Evolutionary conservation across 2,888 invertebrate species (phyloP).

Genomic region (Phorcus lineatus): DNA sequence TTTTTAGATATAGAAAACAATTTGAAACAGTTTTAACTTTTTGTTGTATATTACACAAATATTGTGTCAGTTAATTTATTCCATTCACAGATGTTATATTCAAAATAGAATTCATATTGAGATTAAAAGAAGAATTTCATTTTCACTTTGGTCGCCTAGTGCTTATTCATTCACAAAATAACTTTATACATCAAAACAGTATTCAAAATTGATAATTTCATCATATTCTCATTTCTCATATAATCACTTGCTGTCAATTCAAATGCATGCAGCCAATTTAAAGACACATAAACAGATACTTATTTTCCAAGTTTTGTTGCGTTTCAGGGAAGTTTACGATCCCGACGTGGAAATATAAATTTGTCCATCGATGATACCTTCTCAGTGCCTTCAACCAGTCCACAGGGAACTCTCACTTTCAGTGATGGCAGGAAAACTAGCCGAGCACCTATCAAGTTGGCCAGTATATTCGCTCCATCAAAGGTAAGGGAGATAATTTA

Average conservation of each 20-base stretch:
- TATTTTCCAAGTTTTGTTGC: not conserved
- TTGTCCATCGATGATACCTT: conserved; percentile 66
- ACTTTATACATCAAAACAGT: not conserved
- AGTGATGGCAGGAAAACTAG: conserved; percentile 57
- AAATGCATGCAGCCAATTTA: no score
- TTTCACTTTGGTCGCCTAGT: no score
- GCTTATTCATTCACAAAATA: not conserved
- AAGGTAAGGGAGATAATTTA: conserved; percentile 56
- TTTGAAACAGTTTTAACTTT: no score
- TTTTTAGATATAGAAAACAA: no score
- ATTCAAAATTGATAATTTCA: not conserved
- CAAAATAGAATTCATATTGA: no score
- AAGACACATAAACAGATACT: no score
- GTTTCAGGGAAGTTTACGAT: conserved; percentile 64
- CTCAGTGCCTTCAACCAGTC: conserved; percentile 55
- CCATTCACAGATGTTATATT: no score
- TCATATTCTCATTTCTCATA: no score
- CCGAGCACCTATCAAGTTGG: conserved; percentile 62
- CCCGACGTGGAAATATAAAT: conserved; percentile 54
- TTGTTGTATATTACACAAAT: no score
- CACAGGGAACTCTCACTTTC: conserved; percentile 59
- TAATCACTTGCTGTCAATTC: no score
- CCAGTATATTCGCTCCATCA: conserved; percentile 62
- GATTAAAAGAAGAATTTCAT: no score
- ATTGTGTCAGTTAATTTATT: no score